Evolutionary conservation across 2,888 invertebrate species (phyloP).

Genomic region (Globia sparganii): DNA sequence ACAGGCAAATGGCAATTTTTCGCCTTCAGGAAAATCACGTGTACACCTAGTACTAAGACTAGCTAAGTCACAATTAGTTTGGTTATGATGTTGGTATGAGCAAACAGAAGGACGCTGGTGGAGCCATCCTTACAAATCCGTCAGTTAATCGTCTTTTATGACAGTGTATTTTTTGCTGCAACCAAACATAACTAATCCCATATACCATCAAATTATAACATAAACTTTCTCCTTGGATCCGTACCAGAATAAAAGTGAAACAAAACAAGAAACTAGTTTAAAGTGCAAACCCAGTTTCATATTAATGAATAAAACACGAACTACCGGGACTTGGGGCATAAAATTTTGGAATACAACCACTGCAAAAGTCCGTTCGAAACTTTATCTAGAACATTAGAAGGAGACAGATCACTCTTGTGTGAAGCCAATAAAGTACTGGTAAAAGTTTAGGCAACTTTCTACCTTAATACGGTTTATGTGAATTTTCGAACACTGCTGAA

Average conservation of each 20-base stretch:
- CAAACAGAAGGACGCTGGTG: neutral
- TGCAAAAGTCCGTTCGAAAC: slow-evolving; percentile 34
- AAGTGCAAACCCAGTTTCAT: slow-evolving; percentile 40
- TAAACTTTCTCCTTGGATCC: slow-evolving; percentile 32
- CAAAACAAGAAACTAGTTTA: slow-evolving; percentile 47
- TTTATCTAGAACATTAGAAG: slow-evolving; percentile 36
- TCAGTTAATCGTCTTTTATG: neutral
- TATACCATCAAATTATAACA: slow-evolving; percentile 3
- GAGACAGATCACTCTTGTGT: slow-evolving; percentile 26
- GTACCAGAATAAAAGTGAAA: slow-evolving; percentile 40
- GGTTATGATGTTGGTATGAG: neutral
- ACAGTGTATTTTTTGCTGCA: neutral
- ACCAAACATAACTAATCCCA: neutral
- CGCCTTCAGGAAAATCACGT: neutral
- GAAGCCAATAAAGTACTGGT: slow-evolving; percentile 26
- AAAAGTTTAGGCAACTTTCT: slow-evolving; percentile 19
- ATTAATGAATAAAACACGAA: slow-evolving; percentile 56
- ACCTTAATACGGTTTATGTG: slow-evolving; percentile 30
- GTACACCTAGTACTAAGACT: neutral
- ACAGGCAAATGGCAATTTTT: neutral
- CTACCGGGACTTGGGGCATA: slow-evolving; percentile 25
- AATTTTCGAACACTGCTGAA: slow-evolving; percentile 33
- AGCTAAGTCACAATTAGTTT: neutral
- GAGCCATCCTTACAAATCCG: neutral
- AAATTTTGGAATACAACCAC: slow-evolving; percentile 38